These are phyloP conservation scores for Cephus runcator DNA, from an alignment of 2,888 invertebrate species.

Conservation along the genomic window DNA sequence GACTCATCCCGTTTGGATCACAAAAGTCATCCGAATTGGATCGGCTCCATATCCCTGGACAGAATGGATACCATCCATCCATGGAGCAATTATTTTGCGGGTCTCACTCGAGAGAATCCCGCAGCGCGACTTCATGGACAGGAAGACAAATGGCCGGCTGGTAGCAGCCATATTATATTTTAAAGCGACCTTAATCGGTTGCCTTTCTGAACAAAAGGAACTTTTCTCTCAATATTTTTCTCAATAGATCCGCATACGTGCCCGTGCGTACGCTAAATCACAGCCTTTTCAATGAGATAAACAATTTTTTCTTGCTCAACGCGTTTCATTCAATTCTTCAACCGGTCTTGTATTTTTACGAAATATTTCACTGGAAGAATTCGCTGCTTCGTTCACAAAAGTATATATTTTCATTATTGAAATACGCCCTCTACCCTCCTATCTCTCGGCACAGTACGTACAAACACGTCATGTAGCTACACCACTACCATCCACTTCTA, in stretches of 20 bases:
- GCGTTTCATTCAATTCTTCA: too few relatives aligned
- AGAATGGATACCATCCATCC: constrained; percentile 31
- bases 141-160: constrained; percentile 63
- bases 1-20: constrained; percentile 56
- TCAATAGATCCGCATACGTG: not conserved
- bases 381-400: too few relatives aligned
- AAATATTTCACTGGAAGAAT: too few relatives aligned
- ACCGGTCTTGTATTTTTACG: too few relatives aligned
- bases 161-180: constrained; percentile 61
- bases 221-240: not conserved
- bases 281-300: too few relatives aligned
- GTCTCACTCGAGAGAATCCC: constrained; percentile 50
- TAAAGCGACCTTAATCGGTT: constrained; percentile 62
- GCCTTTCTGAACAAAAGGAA: constrained; percentile 55
- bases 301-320: too few relatives aligned
- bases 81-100: constrained; percentile 58
- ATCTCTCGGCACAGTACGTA: not conserved
- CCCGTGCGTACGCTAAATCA: too few relatives aligned
- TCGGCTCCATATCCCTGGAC: constrained; percentile 33
- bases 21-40: constrained; percentile 60
- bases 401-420: not conserved
- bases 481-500: too few relatives aligned
- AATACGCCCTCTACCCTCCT: not conserved
- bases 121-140: constrained; percentile 56
- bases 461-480: not conserved